Base-by-base conservation (phyloP, 2,888 invertebrate genomes). In the Candidula unifasciata region DNA sequence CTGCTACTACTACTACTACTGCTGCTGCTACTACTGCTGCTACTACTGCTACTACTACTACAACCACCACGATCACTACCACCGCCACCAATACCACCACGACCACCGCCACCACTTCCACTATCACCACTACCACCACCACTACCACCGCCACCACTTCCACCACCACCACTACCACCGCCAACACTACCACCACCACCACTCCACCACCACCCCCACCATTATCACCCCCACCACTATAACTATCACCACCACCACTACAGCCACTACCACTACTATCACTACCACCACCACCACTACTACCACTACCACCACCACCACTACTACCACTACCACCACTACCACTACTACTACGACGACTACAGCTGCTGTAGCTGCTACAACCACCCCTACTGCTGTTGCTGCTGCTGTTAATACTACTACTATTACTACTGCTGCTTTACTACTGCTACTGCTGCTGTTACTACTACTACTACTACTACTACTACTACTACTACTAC, bases 401-500 rank as follows among this genome's bases (percentile, higher is more conserved):
- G n/a, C 68, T 68, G 27, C 68, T 6, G 27, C 68, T 68, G 27
- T 27, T 27, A 30, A 21, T 13, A 68, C 68, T 68, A 68, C 68
- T 5, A 68, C 68, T 68, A 68, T 27, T 5, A 68, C 68, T 5
- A 68, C 68, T n/a, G 27, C 68, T 27, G 3, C 68, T n/a, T 27
- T n/a, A 68, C 68, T 27, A 24, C 68, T n/a, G 27, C 68, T 27
- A 68, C 68, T 27, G 27, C 68, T 68, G 27, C 68, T 27, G 27
- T 27, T 30, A 68, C 68, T 27, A 68, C 68, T 27, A 68, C 68
- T 68, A 68, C 68, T 27, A 68, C 68, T 27, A 68, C 68, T 27
- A 68, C 30, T 68, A 68, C 68, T 27, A 68, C 68, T 27, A 68
- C 68, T 68, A 68, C 68, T 27, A 54, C 82, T n/a, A 60, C 74